Percentiles rank a stretch among this genome's conserved stretches.
These are phyloP conservation scores for Torymus tubicola DNA, from an alignment of 2,888 invertebrate species.

Conservation along the genomic window DNA sequence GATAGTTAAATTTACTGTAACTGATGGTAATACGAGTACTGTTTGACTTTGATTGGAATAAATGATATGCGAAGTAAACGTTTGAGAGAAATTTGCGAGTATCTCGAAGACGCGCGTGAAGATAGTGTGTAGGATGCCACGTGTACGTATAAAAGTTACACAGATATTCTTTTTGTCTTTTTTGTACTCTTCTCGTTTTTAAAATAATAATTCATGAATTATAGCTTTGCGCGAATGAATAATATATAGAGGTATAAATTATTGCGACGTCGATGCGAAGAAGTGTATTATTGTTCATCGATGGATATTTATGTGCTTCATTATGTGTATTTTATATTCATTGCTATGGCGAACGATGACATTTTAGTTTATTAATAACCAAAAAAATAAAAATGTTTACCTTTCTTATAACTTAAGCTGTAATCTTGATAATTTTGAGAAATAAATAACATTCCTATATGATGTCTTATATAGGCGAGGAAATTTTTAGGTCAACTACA, in stretches of 20 bases:
- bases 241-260: slow-evolving; percentile 22
- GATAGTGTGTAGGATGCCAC: neutral
- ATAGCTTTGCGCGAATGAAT: neutral
- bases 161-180: neutral
- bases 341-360: neutral
- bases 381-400: no score
- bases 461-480: no score
- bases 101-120: neutral
- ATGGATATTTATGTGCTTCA: slow-evolving; percentile 9
- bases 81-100: slow-evolving; percentile 7
- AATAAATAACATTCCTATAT: no score
- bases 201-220: slow-evolving; percentile 30
- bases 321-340: slow-evolving; percentile 30
- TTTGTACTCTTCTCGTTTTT: neutral
- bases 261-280: slow-evolving; percentile 2
- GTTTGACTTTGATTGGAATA: slow-evolving; percentile 31
- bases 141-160: neutral
- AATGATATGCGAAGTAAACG: neutral
- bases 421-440: no score
- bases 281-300: slow-evolving; percentile 15
- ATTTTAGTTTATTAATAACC: neutral
- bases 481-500: no score
- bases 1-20: slow-evolving; percentile 11
- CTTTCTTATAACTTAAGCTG: no score
- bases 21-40: slow-evolving; percentile 3